Evolutionary conservation across 2,113 vertebrate species (phyloP), one percentile per base, ranked within the genome.

Genomic region (Macaca nemestrina): DNA sequence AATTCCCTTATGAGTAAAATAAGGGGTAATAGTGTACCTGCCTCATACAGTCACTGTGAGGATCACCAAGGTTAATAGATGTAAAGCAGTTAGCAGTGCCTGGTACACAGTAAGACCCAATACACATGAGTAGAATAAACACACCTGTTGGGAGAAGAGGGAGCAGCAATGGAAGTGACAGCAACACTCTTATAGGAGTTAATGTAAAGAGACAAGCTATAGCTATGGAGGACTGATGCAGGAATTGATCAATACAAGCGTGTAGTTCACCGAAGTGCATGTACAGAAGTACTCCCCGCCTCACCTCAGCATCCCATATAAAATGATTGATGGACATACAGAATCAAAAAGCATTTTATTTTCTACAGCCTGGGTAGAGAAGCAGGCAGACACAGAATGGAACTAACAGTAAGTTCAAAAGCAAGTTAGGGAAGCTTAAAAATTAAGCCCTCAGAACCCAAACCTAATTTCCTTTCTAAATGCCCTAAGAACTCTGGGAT

Each of bases 171-270:
- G 32, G 40, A 64, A 55, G 73, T 35, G 82, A 88, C 12, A 30
- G 8, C 14, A 48, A 25, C 13, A 38, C 64, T 81, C 52, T 68
- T 6, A n/a, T 5, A 35, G 68, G 68, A 64, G 81, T 50, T 35
- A 4, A 13, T 11, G 27, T 45, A 50, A 55, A 73, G 67, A 38
- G 6, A 30, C 4, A 4, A 40, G 78, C 50, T 27, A 0, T 8
- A 6, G 0, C 8, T 32, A 4, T 55, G 6, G 52, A 59, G 78
- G 23, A 6, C 0, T 14, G 32, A 14, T 48, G 20, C 57, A n/a
- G 82, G 35, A 55, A 43, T 1, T 17, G 35, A 5, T 10, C 13
- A 59, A 1, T 75, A 4, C 22, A 2, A 32, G 78, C 68, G 0
- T 12, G 0, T 68, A 64, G 55, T 48, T 64, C 32, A 3, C 45